Evolutionary conservation across 2,797 vertebrate genomes (phyloP).

Genomic region (Ibycter americanus): DNA sequence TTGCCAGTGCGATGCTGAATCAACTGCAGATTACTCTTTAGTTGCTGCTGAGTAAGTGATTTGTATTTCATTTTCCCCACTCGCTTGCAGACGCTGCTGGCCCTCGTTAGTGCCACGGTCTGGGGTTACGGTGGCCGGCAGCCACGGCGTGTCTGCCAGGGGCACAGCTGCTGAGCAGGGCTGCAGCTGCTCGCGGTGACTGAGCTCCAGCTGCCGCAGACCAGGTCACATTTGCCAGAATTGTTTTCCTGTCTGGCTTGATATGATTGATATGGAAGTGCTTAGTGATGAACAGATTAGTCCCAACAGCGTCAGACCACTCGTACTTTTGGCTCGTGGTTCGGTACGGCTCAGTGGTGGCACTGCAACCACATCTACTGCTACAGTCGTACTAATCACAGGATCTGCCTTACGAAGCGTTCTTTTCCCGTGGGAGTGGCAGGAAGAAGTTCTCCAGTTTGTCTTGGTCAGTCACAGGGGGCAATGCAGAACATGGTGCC

Average conservation of each 20-base stretch:
- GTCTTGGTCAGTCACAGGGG: background rate
- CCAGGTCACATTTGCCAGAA: background rate
- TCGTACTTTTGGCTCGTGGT: background rate
- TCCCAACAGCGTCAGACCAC: background rate
- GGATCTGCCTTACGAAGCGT: background rate
- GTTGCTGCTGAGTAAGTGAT: background rate
- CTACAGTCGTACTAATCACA: accelerated
- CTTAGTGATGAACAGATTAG: background rate
- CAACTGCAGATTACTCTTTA: background rate
- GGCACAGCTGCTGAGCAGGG: constrained; percentile 11
- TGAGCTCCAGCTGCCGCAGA: constrained; percentile 46
- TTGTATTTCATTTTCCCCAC: background rate
- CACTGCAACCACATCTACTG: background rate
- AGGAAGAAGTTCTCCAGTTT: background rate
- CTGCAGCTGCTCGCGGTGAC: background rate
- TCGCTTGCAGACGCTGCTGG: background rate
- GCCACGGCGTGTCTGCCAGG: background rate
- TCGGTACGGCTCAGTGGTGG: background rate
- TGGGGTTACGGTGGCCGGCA: background rate
- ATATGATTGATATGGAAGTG: background rate
- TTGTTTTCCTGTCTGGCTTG: background rate
- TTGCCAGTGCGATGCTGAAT: background rate
- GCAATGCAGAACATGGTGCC: background rate
- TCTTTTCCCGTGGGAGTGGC: background rate
- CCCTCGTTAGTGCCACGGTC: background rate